Percentiles rank a stretch among this genome's conserved stretches.
phyloP scores from a whole-genome alignment of 1,140 invertebrate genomes.

The Vanessa tameamea region DNA sequence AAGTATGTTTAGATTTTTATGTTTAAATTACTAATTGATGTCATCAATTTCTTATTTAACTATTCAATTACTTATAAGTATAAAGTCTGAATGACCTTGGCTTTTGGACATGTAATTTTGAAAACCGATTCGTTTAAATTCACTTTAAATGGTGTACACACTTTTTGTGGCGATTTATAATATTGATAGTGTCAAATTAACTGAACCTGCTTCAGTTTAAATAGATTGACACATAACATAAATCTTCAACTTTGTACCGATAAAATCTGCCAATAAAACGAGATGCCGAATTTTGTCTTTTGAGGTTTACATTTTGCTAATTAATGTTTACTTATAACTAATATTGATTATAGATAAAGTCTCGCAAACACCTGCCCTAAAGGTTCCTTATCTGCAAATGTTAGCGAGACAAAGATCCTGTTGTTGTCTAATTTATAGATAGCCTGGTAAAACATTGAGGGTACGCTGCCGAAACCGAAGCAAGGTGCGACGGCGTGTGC shows the following conservation, averaged over 20 bases:
- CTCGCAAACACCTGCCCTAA: slow-evolving; percentile 61
- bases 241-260: slow-evolving; percentile 13
- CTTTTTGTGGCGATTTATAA: too few relatives aligned
- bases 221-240: slow-evolving; percentile 5
- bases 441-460: slow-evolving; percentile 51
- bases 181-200: not conserved
- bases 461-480: slow-evolving; percentile 53
- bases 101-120: too few relatives aligned
- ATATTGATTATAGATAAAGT: slow-evolving; percentile 67
- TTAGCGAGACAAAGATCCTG: slow-evolving; percentile 61
- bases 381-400: slow-evolving; percentile 71
- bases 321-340: slow-evolving; percentile 52
- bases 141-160: too few relatives aligned
- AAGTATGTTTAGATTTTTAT: too few relatives aligned
- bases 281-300: slow-evolving; percentile 13
- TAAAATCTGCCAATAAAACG: slow-evolving; percentile 35
- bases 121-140: too few relatives aligned
- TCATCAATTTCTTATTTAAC: too few relatives aligned
- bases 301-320: slow-evolving; percentile 42
- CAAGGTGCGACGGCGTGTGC: slow-evolving; percentile 75
- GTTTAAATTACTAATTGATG: too few relatives aligned
- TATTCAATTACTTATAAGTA: too few relatives aligned
- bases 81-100: too few relatives aligned
- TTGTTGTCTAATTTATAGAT: slow-evolving; percentile 74
- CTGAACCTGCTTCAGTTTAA: not conserved